Base-by-base conservation (phyloP, 2,797 vertebrate genomes). In the Pelochelys cantorii region DNA sequence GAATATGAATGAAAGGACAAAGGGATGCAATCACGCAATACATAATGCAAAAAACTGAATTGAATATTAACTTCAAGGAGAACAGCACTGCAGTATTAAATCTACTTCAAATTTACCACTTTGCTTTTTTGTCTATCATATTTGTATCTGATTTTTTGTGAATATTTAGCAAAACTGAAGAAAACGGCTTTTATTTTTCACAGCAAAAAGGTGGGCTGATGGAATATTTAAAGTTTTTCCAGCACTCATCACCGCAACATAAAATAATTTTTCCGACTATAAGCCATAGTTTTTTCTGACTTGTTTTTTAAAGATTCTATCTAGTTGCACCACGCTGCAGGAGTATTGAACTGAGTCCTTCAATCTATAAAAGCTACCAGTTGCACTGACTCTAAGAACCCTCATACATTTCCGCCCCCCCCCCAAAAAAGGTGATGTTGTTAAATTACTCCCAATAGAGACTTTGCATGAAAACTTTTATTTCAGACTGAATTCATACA, bases 81-180 rank as follows among this genome's bases (percentile, higher is more conserved):
- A 95, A 91, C 18, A 5, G 13, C 29, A 88, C 31, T 54, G 54
- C 48, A 83, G 86, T 37, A 75, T 37, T 88, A 87, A 95, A 95
- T 12, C 53, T 65, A 75, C 23, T 53, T 90, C 13, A 34, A 85
- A 81, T 8, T 78, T 1, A 84, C 23, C 83, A 68, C n/a, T 78
- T 42, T 11, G 2, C 17, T 93, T 93, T 56, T 82, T 48, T 20
- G 1, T 54, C 79, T 87, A 74, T 0, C 0, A 11, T 65, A 90
- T 91, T 91, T 94, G 90, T 74, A 93, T 56, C 68, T 37, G 34
- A 22, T 37, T 23, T 71, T 37, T 37, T 34, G 54, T 10, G 91
- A 78, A 86, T 15, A 90, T 93, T 87, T 89, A 89, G 92, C 91
- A 95, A 97, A 97, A 97, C 95, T 95, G 95, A 97, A 96, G 95